phyloP scores from a whole-genome alignment of 2,113 vertebrate species.

The Sminthopsis crassicaudata region DNA sequence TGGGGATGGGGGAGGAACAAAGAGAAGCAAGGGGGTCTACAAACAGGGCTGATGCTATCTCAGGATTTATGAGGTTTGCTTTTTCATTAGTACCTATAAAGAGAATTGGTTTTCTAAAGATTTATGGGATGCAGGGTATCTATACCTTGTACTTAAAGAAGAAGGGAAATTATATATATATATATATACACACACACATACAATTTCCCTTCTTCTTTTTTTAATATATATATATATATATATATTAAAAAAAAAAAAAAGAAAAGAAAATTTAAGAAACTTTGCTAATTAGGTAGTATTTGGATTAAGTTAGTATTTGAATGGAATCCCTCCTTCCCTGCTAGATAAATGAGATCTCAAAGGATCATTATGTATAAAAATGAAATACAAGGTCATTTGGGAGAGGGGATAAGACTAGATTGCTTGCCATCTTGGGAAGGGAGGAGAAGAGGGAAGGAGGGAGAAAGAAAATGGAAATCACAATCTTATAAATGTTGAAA shows the following conservation, averaged over 20 bases:
- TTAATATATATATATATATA: too few relatives aligned
- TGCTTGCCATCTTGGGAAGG: too few relatives aligned
- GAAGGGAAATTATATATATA: background rate
- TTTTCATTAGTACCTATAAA: background rate
- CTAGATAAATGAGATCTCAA: background rate
- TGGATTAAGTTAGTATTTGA: background rate
- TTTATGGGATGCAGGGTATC: background rate
- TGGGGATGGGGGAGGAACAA: too few relatives aligned
- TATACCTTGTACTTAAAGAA: background rate
- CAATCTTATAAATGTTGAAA: too few relatives aligned
- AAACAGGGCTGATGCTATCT: background rate
- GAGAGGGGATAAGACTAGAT: background rate
- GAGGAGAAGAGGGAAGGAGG: too few relatives aligned
- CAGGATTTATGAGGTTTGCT: background rate
- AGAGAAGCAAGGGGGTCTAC: background rate
- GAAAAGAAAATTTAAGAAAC: background rate
- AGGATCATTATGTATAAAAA: background rate
- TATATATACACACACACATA: too few relatives aligned
- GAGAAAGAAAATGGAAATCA: too few relatives aligned
- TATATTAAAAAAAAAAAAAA: background rate
- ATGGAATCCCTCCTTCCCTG: background rate
- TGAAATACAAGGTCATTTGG: background rate
- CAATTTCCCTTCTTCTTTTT: too few relatives aligned
- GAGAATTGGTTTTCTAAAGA: background rate
- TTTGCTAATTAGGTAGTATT: background rate